Percentiles rank a stretch among this genome's conserved stretches.
Evolutionary conservation across 2,113 vertebrate species (phyloP).

Genomic region (Gasterosteus aculeatus): DNA sequence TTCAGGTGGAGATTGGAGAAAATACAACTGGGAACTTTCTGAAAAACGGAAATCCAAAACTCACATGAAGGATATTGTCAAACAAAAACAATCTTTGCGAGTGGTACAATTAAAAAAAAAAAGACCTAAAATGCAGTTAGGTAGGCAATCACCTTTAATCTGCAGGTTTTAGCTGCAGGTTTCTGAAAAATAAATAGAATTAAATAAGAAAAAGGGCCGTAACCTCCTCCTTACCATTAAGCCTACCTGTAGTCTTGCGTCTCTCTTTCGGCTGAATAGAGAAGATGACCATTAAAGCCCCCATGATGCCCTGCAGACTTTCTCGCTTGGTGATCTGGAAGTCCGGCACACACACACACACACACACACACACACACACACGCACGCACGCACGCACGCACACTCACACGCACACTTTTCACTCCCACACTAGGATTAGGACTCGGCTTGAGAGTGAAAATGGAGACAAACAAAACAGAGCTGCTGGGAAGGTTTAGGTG

Average conservation of each 20-base stretch:
- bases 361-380: conserved; percentile 16
- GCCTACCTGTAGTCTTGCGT: conserved; percentile 75
- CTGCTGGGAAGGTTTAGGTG: conserved; percentile 19
- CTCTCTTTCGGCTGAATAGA: conserved; percentile 76
- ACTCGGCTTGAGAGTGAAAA: conserved; percentile 25
- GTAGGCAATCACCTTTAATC: not conserved
- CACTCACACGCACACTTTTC: conserved; percentile 36
- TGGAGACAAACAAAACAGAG: conserved; percentile 5
- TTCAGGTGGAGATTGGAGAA: conserved; percentile 41
- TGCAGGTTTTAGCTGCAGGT: not conserved
- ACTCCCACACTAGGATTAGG: conserved; percentile 28
- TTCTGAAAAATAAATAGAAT: not conserved
- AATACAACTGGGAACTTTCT: conserved; percentile 37
- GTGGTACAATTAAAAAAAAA: too few relatives aligned
- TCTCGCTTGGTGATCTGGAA: conserved; percentile 63
- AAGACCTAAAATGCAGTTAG: not conserved
- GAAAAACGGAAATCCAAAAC: not conserved
- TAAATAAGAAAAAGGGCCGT: not conserved
- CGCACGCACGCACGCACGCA: conserved; percentile 7
- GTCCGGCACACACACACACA: conserved; percentile 51
- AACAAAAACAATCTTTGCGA: not conserved
- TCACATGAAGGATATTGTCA: not conserved
- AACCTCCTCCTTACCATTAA: not conserved
- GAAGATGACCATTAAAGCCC: conserved; percentile 76
- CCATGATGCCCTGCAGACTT: conserved; percentile 62